Conservation (phyloP, 2,797 vertebrate genomes). For the Lindbergichthys nudifrons region DNA sequence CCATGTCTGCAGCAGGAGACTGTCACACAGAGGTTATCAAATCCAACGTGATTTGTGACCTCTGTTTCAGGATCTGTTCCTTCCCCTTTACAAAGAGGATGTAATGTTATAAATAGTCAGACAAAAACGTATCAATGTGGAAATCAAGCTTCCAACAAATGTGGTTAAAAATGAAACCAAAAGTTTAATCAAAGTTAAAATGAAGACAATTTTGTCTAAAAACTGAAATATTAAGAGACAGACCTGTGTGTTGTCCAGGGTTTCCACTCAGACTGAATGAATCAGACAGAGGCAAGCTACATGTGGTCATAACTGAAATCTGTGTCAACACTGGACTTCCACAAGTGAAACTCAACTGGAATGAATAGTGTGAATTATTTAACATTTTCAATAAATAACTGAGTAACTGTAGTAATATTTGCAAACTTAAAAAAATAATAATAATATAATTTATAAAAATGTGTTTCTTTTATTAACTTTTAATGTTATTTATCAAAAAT, state of each 20-base stretch:
- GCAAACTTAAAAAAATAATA: not conserved
- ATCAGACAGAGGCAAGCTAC: accelerated
- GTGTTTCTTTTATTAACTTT: too few species aligned
- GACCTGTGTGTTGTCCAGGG: not conserved
- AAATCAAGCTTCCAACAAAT: not conserved
- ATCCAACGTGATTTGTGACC: not conserved
- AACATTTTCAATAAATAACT: not conserved
- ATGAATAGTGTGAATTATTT: not conserved
- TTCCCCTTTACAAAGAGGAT: not conserved
- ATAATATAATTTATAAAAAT: too few species aligned
- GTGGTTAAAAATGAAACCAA: not conserved
- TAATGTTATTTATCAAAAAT: too few species aligned
- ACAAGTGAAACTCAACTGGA: not conserved
- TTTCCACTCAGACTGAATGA: not conserved
- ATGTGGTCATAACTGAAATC: slow-evolving; percentile 1
- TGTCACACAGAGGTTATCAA: not conserved
- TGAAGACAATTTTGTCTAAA: not conserved
- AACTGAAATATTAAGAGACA: too few species aligned
- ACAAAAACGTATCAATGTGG: not conserved
- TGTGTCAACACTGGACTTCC: not conserved
- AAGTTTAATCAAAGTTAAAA: not conserved
- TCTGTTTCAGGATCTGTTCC: not conserved
- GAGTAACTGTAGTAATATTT: not conserved
- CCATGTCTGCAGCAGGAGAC: slow-evolving; percentile 39
- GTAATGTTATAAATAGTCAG: too few species aligned